Conservation (phyloP, 2,888 invertebrate species). For the Cerastis leucographa region DNA sequence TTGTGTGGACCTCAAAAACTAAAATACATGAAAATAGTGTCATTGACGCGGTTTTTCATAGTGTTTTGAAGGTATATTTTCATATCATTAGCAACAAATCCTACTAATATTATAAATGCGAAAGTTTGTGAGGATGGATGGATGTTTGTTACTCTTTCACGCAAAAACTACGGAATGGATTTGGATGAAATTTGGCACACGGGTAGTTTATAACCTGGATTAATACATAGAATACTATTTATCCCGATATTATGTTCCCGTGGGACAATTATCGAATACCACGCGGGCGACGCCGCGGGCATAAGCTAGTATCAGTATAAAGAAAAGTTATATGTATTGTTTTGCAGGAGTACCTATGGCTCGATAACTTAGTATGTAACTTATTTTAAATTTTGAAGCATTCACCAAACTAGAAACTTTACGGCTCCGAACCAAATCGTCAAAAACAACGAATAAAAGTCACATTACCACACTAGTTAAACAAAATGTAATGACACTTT, state of each 20-base stretch:
- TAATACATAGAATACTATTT: too few species aligned
- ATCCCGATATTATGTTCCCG: too few species aligned
- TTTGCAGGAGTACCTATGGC: too few species aligned
- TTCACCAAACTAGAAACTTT: background rate
- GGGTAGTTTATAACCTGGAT: too few species aligned
- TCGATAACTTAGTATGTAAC: background rate
- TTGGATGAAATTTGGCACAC: too few species aligned
- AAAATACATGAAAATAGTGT: background rate
- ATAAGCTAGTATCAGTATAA: too few species aligned
- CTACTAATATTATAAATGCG: background rate
- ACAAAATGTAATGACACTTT: constrained; percentile 16
- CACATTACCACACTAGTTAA: constrained; percentile 2
- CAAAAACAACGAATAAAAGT: background rate
- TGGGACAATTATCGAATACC: too few species aligned
- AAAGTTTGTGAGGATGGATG: too few species aligned
- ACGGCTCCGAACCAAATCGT: background rate
- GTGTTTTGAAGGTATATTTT: background rate
- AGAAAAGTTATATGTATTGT: too few species aligned
- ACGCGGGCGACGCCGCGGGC: too few species aligned
- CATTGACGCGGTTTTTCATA: background rate
- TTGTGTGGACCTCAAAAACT: background rate
- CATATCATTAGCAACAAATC: background rate
- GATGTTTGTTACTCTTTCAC: too few species aligned
- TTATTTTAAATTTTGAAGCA: background rate
- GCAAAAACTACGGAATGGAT: too few species aligned